phyloP scores from a whole-genome alignment of 2,113 vertebrate genomes.

The Leptobrachium ailaonicum region DNA sequence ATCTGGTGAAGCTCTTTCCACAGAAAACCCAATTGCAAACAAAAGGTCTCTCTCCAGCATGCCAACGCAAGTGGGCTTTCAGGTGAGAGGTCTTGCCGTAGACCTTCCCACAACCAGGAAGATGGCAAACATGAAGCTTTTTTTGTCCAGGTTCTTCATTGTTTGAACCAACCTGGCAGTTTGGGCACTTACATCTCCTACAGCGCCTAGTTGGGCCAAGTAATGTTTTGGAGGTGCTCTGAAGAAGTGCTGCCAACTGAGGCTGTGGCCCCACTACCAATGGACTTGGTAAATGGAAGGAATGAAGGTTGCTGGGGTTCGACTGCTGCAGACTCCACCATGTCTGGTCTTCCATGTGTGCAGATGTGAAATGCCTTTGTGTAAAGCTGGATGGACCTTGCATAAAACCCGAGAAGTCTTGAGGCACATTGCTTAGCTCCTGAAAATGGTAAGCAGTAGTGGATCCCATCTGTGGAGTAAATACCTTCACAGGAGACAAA shows the following conservation, averaged over 20 bases:
- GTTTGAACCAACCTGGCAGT: constrained; percentile 73
- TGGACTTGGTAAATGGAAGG: constrained; percentile 72
- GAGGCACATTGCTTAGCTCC: constrained; percentile 69
- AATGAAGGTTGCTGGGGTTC: constrained; percentile 62
- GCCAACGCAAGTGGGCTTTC: constrained; percentile 86
- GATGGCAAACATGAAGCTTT: constrained; percentile 81
- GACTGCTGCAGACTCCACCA: constrained; percentile 83
- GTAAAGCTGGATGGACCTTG: constrained; percentile 65
- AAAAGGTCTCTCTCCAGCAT: constrained; percentile 81
- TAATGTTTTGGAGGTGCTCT: constrained; percentile 76
- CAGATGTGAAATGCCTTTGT: constrained; percentile 63
- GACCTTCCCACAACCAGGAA: constrained; percentile 82
- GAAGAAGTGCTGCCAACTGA: constrained; percentile 76
- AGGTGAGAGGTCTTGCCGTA: constrained; percentile 88
- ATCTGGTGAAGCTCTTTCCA: constrained; percentile 84
- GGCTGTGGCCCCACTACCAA: constrained; percentile 79
- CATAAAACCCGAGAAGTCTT: constrained; percentile 76
- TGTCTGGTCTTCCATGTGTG: constrained; percentile 71
- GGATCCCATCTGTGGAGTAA: constrained; percentile 67
- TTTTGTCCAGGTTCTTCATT: constrained; percentile 75
- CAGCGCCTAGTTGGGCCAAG: constrained; percentile 78
- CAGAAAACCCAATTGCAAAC: constrained; percentile 87
- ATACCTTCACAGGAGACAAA: constrained; percentile 77
- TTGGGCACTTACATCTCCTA: constrained; percentile 80
- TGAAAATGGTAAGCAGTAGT: constrained; percentile 68